Evolutionary conservation across 2,113 vertebrate genomes (phyloP).

Genomic region (Ageneiosus marmoratus): DNA sequence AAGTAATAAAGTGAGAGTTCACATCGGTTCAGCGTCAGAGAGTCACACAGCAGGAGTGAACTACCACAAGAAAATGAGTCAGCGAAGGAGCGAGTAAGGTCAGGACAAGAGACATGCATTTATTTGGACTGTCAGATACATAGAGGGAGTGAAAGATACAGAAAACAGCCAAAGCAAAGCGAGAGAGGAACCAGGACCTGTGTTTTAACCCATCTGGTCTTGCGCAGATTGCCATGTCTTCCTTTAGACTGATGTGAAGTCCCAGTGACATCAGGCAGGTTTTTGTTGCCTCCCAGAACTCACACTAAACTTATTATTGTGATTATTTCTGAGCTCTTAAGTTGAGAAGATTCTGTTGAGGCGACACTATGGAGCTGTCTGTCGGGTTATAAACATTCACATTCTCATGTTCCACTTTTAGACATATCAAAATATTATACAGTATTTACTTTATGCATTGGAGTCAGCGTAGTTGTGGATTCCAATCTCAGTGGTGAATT

Average conservation of each 20-base stretch:
- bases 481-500: neutral
- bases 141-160: constrained; percentile 12
- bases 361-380: constrained; percentile 22
- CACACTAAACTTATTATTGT: constrained; percentile 19
- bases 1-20: constrained; percentile 60
- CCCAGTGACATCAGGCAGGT: constrained; percentile 22
- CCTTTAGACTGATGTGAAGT: constrained; percentile 35
- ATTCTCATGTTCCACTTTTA: constrained; percentile 30
- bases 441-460: neutral
- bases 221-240: constrained; percentile 44
- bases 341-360: constrained; percentile 21
- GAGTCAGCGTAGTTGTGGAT: neutral
- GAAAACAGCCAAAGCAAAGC: constrained; percentile 9
- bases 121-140: constrained; percentile 18
- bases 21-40: constrained; percentile 52
- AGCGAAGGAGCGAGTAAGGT: constrained; percentile 45
- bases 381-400: constrained; percentile 43
- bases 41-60: constrained; percentile 38
- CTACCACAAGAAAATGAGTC: constrained; percentile 52
- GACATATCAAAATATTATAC: constrained; percentile 23
- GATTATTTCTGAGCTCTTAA: constrained; percentile 40
- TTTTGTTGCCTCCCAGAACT: neutral
- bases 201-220: constrained; percentile 33
- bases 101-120: constrained; percentile 40
- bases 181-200: constrained; percentile 24